Conservation (phyloP, 2,113 vertebrate species). For the Ciconia stormi region DNA sequence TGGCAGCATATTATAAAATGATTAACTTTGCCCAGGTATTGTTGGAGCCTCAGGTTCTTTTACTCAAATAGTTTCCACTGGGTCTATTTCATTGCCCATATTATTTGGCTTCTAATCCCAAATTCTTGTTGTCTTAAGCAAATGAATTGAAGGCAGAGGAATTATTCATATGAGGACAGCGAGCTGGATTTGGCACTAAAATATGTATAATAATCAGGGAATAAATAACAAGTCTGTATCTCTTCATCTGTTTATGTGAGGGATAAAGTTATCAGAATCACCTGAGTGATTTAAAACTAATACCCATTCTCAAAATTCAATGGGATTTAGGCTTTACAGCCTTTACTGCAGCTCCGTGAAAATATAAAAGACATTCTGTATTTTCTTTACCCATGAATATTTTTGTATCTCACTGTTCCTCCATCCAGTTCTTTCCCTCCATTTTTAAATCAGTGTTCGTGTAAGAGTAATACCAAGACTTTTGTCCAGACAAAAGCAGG, state of each 20-base stretch:
- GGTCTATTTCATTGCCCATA: neutral
- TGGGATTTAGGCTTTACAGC: constrained; percentile 14
- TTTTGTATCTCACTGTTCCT: neutral
- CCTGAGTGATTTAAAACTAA: neutral
- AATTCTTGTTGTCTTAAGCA: constrained; percentile 36
- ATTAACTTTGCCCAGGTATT: neutral
- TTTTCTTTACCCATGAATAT: neutral
- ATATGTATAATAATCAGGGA: neutral
- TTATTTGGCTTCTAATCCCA: constrained; percentile 32
- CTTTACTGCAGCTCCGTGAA: neutral
- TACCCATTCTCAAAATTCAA: neutral
- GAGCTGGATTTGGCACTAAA: constrained; percentile 27
- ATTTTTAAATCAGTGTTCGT: neutral
- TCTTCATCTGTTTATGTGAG: constrained; percentile 12
- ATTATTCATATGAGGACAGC: neutral
- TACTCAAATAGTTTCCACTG: neutral
- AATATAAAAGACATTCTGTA: neutral
- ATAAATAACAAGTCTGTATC: neutral
- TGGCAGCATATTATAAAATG: neutral
- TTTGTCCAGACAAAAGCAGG: neutral
- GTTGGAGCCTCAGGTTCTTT: neutral
- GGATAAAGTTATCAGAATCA: constrained; percentile 32
- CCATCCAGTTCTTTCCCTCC: neutral
- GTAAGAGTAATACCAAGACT: neutral
- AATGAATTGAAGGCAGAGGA: neutral